Conservation (phyloP, 2,113 vertebrate species). For the Periophthalmus modestus region DNA sequence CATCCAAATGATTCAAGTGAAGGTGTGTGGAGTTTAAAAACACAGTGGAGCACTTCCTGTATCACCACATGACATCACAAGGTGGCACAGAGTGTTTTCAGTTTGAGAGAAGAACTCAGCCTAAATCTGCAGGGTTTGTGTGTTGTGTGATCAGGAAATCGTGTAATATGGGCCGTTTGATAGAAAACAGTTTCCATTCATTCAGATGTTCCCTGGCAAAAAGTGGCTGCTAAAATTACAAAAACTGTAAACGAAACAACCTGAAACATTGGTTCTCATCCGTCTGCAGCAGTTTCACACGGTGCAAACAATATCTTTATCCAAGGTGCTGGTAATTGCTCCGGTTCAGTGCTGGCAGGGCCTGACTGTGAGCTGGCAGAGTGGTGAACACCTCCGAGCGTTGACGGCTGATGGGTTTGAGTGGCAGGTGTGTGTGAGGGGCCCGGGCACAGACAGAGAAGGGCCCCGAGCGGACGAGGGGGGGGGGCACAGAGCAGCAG, state of each 20-base stretch:
- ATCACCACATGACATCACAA: no score
- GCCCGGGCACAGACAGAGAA: not conserved
- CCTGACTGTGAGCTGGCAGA: conserved; percentile 50
- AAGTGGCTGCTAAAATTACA: not conserved
- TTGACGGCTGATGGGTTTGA: conserved; percentile 44
- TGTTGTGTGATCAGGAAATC: no score
- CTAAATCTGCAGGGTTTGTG: no score
- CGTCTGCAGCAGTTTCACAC: not conserved
- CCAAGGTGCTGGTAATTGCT: conserved; percentile 45
- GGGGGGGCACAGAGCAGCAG: not conserved
- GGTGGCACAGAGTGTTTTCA: no score
- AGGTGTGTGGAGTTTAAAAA: no score
- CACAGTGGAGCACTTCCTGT: no score
- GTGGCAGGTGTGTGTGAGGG: conserved; percentile 60
- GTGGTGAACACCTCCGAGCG: conserved; percentile 45
- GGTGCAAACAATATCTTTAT: conserved; percentile 15
- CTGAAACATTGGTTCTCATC: not conserved
- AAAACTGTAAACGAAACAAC: not conserved
- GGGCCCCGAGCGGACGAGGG: conserved; percentile 1
- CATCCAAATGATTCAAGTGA: no score
- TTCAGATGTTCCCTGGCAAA: no score
- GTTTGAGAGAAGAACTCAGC: no score
- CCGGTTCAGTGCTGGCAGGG: conserved; percentile 47
- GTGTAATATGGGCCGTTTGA: no score
- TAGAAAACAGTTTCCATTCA: no score